Conservation (phyloP, 1,140 invertebrate genomes). For the Eubasilissa regina region DNA sequence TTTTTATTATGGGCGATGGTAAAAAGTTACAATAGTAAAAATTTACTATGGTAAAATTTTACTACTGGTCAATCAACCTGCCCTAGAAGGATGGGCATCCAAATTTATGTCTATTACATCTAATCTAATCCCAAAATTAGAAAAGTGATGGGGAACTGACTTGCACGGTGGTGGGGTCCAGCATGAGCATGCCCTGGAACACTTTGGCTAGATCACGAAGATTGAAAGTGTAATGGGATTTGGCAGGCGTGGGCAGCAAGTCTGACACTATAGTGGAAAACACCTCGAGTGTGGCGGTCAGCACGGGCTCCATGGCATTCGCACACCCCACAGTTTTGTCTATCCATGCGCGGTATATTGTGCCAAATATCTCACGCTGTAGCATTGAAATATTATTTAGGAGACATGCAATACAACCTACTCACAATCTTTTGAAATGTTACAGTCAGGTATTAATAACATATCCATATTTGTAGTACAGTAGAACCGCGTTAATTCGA, state of each 20-base stretch:
- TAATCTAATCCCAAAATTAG: too few species aligned
- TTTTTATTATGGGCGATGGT: too few species aligned
- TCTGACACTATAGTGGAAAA: constrained; percentile 76
- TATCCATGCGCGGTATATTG: constrained; percentile 80
- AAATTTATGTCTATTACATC: too few species aligned
- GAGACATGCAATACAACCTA: too few species aligned
- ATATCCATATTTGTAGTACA: too few species aligned
- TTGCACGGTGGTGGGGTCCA: constrained; percentile 69
- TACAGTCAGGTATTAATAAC: too few species aligned
- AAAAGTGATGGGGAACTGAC: constrained; percentile 62
- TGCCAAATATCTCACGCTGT: constrained; percentile 76
- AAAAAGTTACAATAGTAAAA: too few species aligned
- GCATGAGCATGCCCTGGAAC: constrained; percentile 83
- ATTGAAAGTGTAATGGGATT: constrained; percentile 94
- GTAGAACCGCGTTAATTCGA: too few species aligned
- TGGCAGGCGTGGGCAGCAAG: constrained; percentile 87
- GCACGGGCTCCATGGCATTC: constrained; percentile 68
- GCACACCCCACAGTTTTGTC: constrained; percentile 64
- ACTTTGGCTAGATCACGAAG: constrained; percentile 88
- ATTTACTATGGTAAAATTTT: too few species aligned
- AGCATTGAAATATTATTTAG: not conserved
- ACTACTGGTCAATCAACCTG: too few species aligned
- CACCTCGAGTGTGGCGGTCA: constrained; percentile 76
- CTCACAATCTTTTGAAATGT: too few species aligned
- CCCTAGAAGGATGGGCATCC: too few species aligned